Evolutionary conservation across 2,888 invertebrate species (phyloP).

Genomic region (Philhelius pedissequus): DNA sequence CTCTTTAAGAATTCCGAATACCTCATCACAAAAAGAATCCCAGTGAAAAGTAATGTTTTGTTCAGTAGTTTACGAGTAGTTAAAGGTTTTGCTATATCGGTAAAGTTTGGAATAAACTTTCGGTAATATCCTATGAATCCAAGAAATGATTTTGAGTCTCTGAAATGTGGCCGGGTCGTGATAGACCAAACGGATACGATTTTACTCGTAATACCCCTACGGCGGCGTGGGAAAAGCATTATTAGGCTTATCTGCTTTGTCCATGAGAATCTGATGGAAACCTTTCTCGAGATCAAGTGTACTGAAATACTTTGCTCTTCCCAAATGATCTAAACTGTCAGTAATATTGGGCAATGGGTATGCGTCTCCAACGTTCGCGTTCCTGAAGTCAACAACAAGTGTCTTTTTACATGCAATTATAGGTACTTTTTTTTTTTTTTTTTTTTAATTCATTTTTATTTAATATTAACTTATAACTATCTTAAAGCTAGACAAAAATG

Average conservation of each 20-base stretch:
- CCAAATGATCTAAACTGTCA: too few species aligned
- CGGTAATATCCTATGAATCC: too few species aligned
- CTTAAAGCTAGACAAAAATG: too few species aligned
- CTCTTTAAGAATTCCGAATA: constrained; percentile 24
- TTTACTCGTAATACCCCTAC: constrained; percentile 5
- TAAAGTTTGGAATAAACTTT: background rate
- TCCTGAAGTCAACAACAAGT: background rate
- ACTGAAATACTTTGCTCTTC: background rate
- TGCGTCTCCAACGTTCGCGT: too few species aligned
- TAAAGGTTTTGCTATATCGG: too few species aligned
- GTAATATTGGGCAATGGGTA: too few species aligned
- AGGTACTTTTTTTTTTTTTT: too few species aligned
- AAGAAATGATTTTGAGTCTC: background rate
- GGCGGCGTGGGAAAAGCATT: constrained; percentile 1
- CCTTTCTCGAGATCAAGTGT: background rate
- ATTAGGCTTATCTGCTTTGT: background rate
- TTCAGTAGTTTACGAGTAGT: background rate
- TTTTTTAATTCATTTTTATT: too few species aligned
- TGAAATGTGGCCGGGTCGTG: constrained; percentile 17
- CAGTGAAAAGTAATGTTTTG: background rate
- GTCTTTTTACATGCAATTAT: too few species aligned
- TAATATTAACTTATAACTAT: too few species aligned
- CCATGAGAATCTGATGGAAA: background rate
- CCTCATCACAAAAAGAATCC: constrained; percentile 19
- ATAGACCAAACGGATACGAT: constrained; percentile 8